Evolutionary conservation across 2,113 vertebrate genomes (phyloP).

Genomic region (Calidris pygmaea): DNA sequence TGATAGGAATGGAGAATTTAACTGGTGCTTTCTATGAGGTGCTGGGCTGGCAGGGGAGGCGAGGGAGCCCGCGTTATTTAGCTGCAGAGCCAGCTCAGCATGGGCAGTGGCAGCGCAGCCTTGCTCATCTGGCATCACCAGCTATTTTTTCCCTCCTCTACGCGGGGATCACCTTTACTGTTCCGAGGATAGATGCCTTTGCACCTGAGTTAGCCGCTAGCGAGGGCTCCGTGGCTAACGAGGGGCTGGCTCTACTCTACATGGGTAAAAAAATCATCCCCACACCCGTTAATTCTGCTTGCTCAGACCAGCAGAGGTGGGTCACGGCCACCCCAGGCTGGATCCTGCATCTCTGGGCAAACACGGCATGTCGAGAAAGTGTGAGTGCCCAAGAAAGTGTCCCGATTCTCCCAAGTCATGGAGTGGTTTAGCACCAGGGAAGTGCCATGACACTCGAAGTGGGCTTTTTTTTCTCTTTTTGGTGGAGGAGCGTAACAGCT

Average conservation of each 20-base stretch:
- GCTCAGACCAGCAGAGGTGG: neutral
- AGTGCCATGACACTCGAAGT: neutral
- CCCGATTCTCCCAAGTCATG: neutral
- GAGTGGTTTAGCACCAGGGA: neutral
- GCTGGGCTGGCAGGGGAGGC: neutral
- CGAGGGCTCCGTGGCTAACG: neutral
- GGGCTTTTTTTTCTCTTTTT: neutral
- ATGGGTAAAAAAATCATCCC: neutral
- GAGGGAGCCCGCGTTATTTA: neutral
- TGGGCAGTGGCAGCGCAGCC: neutral
- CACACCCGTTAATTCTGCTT: neutral
- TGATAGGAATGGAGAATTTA: slow-evolving; percentile 34
- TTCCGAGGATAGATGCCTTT: neutral
- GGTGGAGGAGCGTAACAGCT: neutral
- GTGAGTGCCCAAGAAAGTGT: neutral
- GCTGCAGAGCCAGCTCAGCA: neutral
- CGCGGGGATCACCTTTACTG: neutral
- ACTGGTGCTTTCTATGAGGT: neutral
- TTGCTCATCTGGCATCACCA: neutral
- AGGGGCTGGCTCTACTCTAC: neutral
- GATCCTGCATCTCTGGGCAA: neutral
- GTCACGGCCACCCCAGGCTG: neutral
- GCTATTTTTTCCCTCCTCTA: neutral
- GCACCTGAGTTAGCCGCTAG: neutral
- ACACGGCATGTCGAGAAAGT: accelerated